Evolutionary conservation across 2,888 invertebrate genomes (phyloP), one percentile per base, ranked within the genome.

Genomic region (Eupithecia vulgata): DNA sequence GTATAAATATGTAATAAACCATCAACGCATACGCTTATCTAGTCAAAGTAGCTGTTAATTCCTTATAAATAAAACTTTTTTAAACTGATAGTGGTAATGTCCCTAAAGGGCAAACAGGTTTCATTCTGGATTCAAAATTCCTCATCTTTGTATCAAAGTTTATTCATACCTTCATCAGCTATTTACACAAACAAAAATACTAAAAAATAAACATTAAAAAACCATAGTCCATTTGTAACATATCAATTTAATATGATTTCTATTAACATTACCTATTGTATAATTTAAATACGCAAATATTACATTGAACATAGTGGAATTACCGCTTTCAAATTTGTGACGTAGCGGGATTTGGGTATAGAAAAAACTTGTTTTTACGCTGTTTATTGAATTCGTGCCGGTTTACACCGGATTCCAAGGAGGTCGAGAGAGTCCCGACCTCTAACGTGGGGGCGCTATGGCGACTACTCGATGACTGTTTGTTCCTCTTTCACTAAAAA

Each of bases 401-500:
- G 34, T 34, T 25, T 59, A 10, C 15, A 73, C 83, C 80, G 83
- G 75, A 78, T 79, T 77, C n/a, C 79, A 76, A 72, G 80, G 89
- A 90, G 90, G 89, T 75, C 90, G 88, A 85, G 78, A 78, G 37
- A 67, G 78, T 73, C 79, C 88, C 88, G 90, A 88, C 93, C 91
- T 87, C 88, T 70, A 81, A 88, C 87, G 87, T 84, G 80, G 71
- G 67, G 75, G 70, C 66, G 76, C 77, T 84, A 92, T 93, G 88
- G 86, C 84, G 92, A 93, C 91, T 97, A 97, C 95, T 97, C 97
- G 88, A 97, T 95, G 82, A 96, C 91, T 30, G 96, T 97, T 86
- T 96, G 96, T 96, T 99, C 99, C 95, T 99, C 98, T 95, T 99
- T 99, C 90, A 99, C 96, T 95, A 99, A 98, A 97, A 99, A 99